Evolutionary conservation across 2,888 invertebrate species (phyloP).

Genomic region (Harmothoe impar): DNA sequence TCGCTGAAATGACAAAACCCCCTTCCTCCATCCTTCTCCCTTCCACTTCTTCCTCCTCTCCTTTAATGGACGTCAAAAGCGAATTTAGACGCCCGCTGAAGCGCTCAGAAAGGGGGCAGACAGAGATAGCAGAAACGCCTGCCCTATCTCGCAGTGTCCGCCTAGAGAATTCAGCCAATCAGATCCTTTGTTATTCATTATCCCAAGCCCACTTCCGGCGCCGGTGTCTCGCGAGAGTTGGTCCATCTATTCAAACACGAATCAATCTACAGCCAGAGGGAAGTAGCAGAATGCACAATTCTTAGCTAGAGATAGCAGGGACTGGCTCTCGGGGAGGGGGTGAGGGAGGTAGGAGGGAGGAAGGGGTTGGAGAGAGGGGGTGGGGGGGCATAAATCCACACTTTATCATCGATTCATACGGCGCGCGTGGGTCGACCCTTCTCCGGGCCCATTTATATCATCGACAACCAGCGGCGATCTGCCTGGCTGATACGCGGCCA

Average conservation of each 20-base stretch:
- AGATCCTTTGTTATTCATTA: constrained; percentile 63
- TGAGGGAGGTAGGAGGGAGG: not conserved
- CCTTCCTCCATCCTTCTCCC: not conserved
- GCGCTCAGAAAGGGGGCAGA: constrained; percentile 31
- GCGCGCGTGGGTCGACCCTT: constrained; percentile 2
- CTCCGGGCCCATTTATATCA: constrained; percentile 27
- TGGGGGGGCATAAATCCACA: constrained; percentile 36
- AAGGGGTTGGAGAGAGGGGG: not conserved
- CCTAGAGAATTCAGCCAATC: constrained; percentile 47
- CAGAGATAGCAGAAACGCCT: not conserved
- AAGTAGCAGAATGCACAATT: constrained; percentile 31
- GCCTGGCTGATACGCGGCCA: not conserved
- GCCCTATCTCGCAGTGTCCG: constrained; percentile 27
- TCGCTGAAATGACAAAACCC: not conserved
- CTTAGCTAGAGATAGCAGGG: not conserved
- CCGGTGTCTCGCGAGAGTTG: constrained; percentile 50
- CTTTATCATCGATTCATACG: constrained; percentile 58
- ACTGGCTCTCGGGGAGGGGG: not conserved
- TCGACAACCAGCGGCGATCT: constrained; percentile 43
- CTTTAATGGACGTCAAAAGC: constrained; percentile 13
- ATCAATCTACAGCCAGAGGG: constrained; percentile 42
- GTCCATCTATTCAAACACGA: constrained; percentile 54
- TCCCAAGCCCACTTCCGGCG: constrained; percentile 51
- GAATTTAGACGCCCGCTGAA: not conserved
- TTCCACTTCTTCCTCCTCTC: too few species aligned